Base-by-base conservation (phyloP, 1,140 invertebrate genomes). In the Listronotus bonariensis region DNA sequence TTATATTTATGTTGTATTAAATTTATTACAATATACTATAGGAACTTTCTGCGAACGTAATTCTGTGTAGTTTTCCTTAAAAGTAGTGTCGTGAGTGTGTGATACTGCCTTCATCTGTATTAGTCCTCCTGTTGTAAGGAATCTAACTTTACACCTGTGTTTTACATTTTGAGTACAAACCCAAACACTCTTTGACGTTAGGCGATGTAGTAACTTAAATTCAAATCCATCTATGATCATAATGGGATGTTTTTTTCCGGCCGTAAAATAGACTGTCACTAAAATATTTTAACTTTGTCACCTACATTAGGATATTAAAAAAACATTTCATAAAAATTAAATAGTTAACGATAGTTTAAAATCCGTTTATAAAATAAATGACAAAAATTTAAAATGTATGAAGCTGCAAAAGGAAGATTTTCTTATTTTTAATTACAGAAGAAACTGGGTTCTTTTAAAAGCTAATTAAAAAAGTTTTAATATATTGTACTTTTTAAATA, bases 201-300 rank as follows among this genome's bases (percentile, higher is more conserved):
- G 12, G 9, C 51, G 55, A 12, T 53, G 45, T 14, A 70, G 60
- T 4, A 69, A 45, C 34, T 54, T 70, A 38, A 62, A 74, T 46
- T 65, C 56, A 52, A 67, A 70, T 3, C 58, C 67, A 15, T 73
- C 51, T 12, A 70, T 55, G 0, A 73, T 56, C 51, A 73, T n/a
- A n/a, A n/a, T n/a, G n/a, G n/a, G n/a, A n/a, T n/a, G n/a, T n/a
- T n/a, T n/a, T n/a, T n/a, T n/a, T 55, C 71, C 68, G 11, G 18
- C 38, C 7, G 56, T 55, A 46, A 73, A 73, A 62, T 72, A 68
- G 11, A 73, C 62, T 12, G 54, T 62, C 8, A 41, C 62, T 65
- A 65, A 55, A 56, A 65, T 36, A 6, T 4, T n/a, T n/a, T n/a
- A n/a, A n/a, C 26, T 6, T 46, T 8, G 14, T 8, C 6, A 46